These are phyloP conservation scores for Sciaenops ocellatus DNA, from an alignment of 2,797 vertebrate species.

Conservation along the genomic window DNA sequence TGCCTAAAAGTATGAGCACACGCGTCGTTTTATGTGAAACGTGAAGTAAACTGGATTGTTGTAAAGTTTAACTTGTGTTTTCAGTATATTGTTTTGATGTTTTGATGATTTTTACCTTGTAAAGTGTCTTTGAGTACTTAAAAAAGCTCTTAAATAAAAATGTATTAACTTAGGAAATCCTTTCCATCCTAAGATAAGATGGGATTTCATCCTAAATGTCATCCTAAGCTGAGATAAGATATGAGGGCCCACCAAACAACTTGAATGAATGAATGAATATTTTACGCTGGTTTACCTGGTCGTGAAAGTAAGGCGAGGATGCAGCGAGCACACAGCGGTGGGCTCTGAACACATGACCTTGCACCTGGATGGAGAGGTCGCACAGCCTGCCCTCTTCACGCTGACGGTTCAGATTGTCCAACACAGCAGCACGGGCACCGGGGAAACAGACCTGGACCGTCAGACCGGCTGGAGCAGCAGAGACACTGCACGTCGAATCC, in stretches of 20 bases:
- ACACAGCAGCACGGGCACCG: constrained; percentile 87
- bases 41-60: no score
- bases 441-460: constrained; percentile 94
- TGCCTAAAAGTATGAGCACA: no score
- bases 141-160: no score
- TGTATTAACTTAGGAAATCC: no score
- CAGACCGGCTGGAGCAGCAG: constrained; percentile 68
- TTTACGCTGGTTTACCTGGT: constrained; percentile 83
- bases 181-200: no score
- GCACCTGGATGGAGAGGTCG: constrained; percentile 93
- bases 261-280: neutral
- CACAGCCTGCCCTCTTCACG: constrained; percentile 92
- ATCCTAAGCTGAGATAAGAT: no score
- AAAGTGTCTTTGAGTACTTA: no score
- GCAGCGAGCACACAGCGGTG: constrained; percentile 95
- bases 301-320: constrained; percentile 95
- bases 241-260: neutral
- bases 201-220: no score
- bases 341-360: constrained; percentile 93
- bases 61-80: no score
- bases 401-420: constrained; percentile 94
- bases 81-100: no score
- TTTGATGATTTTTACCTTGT: no score
- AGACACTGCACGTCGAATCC: constrained; percentile 77
- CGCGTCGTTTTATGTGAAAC: no score